Evolutionary conservation across 2,888 invertebrate genomes (phyloP), one percentile per base, ranked within the genome.

Genomic region (Dicyrtomina minuta): DNA sequence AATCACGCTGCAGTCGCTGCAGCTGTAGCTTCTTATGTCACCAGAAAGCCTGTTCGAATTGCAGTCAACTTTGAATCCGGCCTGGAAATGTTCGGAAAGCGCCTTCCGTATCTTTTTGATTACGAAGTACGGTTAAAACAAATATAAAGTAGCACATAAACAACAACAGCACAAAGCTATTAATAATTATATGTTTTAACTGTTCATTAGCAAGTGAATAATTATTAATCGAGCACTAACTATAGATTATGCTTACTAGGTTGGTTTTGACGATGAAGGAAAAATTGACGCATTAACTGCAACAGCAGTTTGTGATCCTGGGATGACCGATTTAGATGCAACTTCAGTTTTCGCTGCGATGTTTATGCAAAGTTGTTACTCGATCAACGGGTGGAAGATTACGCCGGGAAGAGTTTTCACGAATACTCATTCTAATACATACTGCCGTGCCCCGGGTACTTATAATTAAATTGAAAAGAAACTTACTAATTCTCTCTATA

Each of bases 31-130:
- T 87, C 90, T 0, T 81, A 87, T 72, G 84, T 86, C 53, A 81
- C 88, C 59, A 84, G 85, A 79, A 84, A 87, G 58, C 91, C 93
- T 0, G 89, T 90, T 0, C 85, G 90, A 27, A 86, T 93, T 69
- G 86, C 88, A 0, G 81, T 92, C 82, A 84, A 88, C 27, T 83
- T 93, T 68, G 88, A 89, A 79, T 86, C 88, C 22, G 91, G 89
- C 79, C 88, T 92, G 87, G 84, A 86, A 62, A 83, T 86, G 8
- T 79, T 88, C 1, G 92, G 92, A 1, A 90, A 89, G 80, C 84
- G 92, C 24, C 82, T 84, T n/a, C n/a, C n/a, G n/a, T n/a, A n/a
- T n/a, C n/a, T n/a, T n/a, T n/a, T n/a, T n/a, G n/a, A n/a, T n/a
- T n/a, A n/a, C n/a, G n/a, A n/a, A n/a, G n/a, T n/a, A n/a, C n/a